A percentile compares a stretch with the other conserved stretches of the same genome.
These are phyloP conservation scores for Melanchra persicariae DNA, from an alignment of 2,888 invertebrate species.

Conservation along the genomic window DNA sequence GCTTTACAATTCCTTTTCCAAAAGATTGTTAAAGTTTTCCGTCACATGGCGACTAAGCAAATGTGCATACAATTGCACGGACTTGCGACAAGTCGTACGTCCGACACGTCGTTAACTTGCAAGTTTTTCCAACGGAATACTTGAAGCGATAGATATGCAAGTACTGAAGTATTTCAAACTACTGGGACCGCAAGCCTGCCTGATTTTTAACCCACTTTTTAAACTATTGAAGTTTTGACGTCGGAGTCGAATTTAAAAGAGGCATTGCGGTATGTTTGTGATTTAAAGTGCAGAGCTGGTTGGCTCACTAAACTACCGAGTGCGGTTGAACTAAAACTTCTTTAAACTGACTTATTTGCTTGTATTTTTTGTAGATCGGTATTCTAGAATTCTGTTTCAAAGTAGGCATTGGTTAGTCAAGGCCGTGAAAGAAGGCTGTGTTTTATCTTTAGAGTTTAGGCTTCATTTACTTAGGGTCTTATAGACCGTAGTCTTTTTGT, in stretches of 20 bases:
- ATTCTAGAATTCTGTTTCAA: conserved; percentile 9
- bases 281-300: conserved; percentile 40
- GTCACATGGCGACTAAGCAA: conserved; percentile 50
- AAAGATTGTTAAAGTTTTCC: conserved; percentile 56
- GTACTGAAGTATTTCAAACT: conserved; percentile 46
- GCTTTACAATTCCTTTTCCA: conserved; percentile 47
- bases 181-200: conserved; percentile 43
- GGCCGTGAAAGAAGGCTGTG: conserved; percentile 19
- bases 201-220: conserved; percentile 59
- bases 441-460: conserved; percentile 49
- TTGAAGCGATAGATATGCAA: conserved; percentile 55
- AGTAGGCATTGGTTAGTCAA: conserved; percentile 22
- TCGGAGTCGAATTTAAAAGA: conserved; percentile 54
- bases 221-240: conserved; percentile 63
- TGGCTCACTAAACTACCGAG: conserved; percentile 35
- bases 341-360: conserved; percentile 25
- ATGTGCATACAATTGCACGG: conserved; percentile 57
- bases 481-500: conserved; percentile 34
- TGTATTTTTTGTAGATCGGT: conserved; percentile 22
- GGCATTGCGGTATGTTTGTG: conserved; percentile 48
- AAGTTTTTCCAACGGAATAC: conserved; percentile 60
- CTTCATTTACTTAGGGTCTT: conserved; percentile 49
- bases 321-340: conserved; percentile 22
- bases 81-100: conserved; percentile 30
- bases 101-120: conserved; percentile 40